phyloP scores from a whole-genome alignment of 1,140 invertebrate genomes.

The Brachystomella parvula region DNA sequence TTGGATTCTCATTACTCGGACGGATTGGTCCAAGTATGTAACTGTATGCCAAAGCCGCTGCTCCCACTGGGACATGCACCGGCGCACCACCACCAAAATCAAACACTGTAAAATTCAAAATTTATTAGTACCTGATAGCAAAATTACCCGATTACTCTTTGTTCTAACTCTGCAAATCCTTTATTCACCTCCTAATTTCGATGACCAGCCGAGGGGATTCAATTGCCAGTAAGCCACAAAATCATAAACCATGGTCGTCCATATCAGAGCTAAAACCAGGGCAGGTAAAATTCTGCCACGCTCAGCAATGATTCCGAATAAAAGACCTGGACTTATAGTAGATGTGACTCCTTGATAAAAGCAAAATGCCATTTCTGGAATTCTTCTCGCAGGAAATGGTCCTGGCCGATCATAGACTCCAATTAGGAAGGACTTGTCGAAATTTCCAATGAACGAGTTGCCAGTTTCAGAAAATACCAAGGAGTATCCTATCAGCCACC shows the following conservation, averaged over 20 bases:
- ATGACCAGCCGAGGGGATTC: constrained; percentile 4
- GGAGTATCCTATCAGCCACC: constrained; percentile 7
- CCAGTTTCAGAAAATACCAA: neutral
- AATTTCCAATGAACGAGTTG: neutral
- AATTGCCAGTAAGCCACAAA: constrained; percentile 9
- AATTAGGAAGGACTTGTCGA: neutral
- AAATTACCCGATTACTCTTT: neutral
- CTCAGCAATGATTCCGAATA: constrained; percentile 3
- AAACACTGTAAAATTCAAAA: neutral
- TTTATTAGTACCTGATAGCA: neutral
- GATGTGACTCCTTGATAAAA: constrained; percentile 18
- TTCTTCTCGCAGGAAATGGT: neutral
- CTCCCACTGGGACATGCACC: constrained; percentile 9
- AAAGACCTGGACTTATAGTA: neutral
- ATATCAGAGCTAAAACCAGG: constrained; percentile 12
- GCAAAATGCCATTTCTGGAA: constrained; percentile 15
- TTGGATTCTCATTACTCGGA: neutral
- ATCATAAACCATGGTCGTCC: constrained; percentile 16
- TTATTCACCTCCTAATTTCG: neutral
- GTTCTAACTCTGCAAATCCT: neutral
- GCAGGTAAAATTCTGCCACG: constrained; percentile 7
- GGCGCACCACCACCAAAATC: constrained; percentile 18
- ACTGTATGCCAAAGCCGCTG: constrained; percentile 1
- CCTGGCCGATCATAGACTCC: neutral
- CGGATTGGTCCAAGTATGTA: neutral